A percentile compares a stretch with the other conserved stretches of the same genome.
phyloP scores from a whole-genome alignment of 2,113 vertebrate species.

The Macroglossus sobrinus region DNA sequence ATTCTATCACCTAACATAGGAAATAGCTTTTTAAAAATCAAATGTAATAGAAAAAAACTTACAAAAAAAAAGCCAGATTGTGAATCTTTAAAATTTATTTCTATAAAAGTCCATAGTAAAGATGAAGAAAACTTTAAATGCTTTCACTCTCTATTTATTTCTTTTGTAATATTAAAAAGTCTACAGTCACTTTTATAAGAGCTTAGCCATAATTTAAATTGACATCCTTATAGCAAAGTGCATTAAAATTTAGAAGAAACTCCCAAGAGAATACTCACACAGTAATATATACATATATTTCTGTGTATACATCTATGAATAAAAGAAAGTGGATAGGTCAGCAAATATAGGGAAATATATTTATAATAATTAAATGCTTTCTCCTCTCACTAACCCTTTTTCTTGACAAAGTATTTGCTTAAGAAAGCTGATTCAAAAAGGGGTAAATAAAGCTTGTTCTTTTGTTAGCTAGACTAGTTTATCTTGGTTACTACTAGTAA shows the following conservation, averaged over 20 bases:
- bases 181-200: conserved; percentile 53
- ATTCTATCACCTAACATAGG: background rate
- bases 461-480: background rate
- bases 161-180: conserved; percentile 43
- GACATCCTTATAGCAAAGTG: conserved; percentile 63
- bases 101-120: background rate
- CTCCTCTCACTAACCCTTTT: conserved; percentile 37
- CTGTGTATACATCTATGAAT: conserved; percentile 52
- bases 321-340: conserved; percentile 60
- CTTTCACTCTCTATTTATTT: conserved; percentile 23
- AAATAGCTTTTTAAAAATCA: background rate
- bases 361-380: conserved; percentile 68
- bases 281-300: conserved; percentile 58
- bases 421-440: conserved; percentile 40
- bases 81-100: conserved; percentile 1
- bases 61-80: background rate
- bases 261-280: conserved; percentile 46
- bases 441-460: background rate
- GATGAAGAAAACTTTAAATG: background rate
- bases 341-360: conserved; percentile 60
- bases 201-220: conserved; percentile 58
- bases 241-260: conserved; percentile 72
- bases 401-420: conserved; percentile 23
- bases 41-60: background rate
- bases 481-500: conserved; percentile 22